phyloP scores from a whole-genome alignment of 2,797 vertebrate genomes.

The Dallia pectoralis region DNA sequence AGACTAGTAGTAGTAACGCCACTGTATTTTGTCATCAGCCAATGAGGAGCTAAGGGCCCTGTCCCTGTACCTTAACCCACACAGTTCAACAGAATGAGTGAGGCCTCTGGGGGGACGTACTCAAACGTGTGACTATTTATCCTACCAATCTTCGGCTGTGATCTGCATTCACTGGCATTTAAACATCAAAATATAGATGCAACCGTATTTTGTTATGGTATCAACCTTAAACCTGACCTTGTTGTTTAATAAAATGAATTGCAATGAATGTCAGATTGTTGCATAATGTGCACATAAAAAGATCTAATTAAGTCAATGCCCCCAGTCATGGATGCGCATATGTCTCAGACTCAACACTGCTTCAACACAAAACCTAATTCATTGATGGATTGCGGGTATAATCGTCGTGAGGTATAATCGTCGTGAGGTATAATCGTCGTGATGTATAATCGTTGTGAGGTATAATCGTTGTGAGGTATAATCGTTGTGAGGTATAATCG shows the following conservation, averaged over 20 bases:
- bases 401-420: not conserved
- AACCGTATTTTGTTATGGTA: not conserved
- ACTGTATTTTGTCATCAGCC: constrained; percentile 1
- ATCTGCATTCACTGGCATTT: too few species aligned
- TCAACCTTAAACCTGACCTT: not conserved
- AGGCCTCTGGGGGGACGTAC: not conserved
- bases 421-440: not conserved
- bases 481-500: too few species aligned
- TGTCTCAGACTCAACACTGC: constrained; percentile 1
- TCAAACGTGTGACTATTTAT: too few species aligned
- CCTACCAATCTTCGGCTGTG: too few species aligned
- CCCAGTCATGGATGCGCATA: not conserved
- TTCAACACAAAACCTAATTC: constrained; percentile 7
- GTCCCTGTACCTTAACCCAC: not conserved
- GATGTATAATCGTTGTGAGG: not conserved
- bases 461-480: too few species aligned
- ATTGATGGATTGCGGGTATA: constrained; percentile 5
- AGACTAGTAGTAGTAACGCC: not conserved
- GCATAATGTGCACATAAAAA: constrained; percentile 2
- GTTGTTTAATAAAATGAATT: not conserved
- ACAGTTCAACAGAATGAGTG: not conserved
- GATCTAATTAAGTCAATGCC: not conserved
- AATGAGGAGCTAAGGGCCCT: not conserved
- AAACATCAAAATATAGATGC: not conserved
- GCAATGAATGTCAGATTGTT: not conserved